Conservation (phyloP, 2,113 vertebrate genomes). For the Phodopus roborovskii region DNA sequence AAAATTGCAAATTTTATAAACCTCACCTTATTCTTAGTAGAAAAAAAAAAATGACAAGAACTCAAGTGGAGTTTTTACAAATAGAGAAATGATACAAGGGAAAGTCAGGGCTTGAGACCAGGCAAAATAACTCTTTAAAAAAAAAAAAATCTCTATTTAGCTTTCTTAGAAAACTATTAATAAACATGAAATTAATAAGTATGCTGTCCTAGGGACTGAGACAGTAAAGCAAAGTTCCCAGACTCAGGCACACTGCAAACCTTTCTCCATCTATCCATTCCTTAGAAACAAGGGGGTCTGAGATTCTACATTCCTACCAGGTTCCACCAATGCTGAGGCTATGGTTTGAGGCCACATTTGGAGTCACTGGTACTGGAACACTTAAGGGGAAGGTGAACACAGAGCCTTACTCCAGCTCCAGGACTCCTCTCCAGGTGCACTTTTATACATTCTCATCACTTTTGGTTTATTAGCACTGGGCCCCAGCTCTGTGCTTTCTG, state of each 20-base stretch:
- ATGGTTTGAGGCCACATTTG: background rate
- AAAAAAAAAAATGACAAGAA: background rate
- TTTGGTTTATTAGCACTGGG: background rate
- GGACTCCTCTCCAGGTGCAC: background rate
- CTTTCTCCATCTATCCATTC: background rate
- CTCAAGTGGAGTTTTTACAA: background rate
- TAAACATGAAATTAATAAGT: background rate
- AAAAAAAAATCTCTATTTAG: background rate
- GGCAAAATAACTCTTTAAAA: background rate
- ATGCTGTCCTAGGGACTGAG: background rate
- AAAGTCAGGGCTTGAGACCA: background rate
- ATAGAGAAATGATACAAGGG: background rate
- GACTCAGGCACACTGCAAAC: background rate
- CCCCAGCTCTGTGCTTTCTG: background rate
- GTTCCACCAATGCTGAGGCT: background rate
- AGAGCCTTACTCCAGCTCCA: background rate
- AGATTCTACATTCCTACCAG: background rate
- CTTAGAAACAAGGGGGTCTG: background rate
- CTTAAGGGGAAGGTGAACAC: background rate
- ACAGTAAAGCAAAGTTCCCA: background rate
- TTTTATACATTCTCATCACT: background rate
- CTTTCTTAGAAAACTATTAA: background rate
- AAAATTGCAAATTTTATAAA: constrained; percentile 45
- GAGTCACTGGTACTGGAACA: background rate
- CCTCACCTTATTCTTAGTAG: background rate